Evolutionary conservation across 2,113 vertebrate genomes (phyloP), one percentile per base, ranked within the genome.

Genomic region (Nematolebias whitei): DNA sequence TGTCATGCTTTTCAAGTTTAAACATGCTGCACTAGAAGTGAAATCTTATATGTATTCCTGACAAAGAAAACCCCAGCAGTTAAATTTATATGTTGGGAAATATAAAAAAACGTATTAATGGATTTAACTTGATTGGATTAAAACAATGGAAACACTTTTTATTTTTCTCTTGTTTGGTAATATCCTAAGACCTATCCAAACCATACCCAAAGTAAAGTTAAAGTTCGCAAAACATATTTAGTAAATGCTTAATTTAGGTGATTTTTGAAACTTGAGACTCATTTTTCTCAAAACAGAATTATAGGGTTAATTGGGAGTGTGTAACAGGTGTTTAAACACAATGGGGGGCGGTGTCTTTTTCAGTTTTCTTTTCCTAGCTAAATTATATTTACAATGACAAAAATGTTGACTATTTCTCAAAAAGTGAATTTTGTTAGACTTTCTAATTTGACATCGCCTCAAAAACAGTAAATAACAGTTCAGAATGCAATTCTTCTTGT

Each of bases 1-100:
- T 80, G 77, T 78, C 63, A 60, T 23, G 53, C 54, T 5, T 45
- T 65, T 71, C 80, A 79, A 35, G 85, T 79, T 78, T 22, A 59
- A 62, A 85, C 82, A 61, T 50, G 86, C 58, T 45, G 13, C 12
- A 39, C 41, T 43, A 39, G 62, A 77, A 72, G 53, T 58, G 38
- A 73, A 61, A 74, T 56, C 50, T 24, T 68, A 24, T 63, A 5
- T 52, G 14, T 32, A 23, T 57, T 29, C 23, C 13, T 56, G 62
- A 29, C 38, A 16, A 40, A 62, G 51, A 24, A 29, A 16, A 48
- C 44, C 63, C 29, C 14, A 38, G 44, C 62, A 50, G 64, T 57
- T 41, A 38, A 49, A 26, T 53, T 63, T n/a, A 60, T 49, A 20
- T 63, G 60, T 54, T 32, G 23, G 4, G 26, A 19, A 57, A 24